Conservation (phyloP, 2,113 vertebrate genomes). For the Ptilorrhoa leucosticta region DNA sequence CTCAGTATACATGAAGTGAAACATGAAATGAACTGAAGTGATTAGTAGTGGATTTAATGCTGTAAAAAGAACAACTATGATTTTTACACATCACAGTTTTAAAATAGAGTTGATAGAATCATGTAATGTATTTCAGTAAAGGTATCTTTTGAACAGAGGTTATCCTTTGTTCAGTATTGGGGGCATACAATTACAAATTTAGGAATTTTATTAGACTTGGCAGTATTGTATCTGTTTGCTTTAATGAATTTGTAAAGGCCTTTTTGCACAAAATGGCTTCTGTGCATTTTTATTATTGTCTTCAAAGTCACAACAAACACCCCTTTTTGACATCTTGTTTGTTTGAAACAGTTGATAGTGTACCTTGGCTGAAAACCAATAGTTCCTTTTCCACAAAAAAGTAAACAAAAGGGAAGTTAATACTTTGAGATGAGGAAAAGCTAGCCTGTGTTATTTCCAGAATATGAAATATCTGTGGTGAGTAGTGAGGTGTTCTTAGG, state of each 20-base stretch:
- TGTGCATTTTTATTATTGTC: not conserved
- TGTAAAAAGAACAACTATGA: not conserved
- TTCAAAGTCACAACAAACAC: not conserved
- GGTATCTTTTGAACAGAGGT: not conserved
- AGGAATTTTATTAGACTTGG: not conserved
- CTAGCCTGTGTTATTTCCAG: not conserved
- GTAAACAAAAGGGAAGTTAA: not conserved
- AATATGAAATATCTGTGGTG: not conserved
- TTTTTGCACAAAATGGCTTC: not conserved
- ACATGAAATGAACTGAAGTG: not conserved
- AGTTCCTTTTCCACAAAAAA: not conserved
- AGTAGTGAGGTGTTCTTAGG: not conserved
- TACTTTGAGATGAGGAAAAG: not conserved
- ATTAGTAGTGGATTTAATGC: not conserved
- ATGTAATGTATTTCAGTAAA: not conserved
- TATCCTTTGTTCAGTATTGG: not conserved
- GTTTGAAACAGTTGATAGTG: not conserved
- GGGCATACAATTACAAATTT: not conserved
- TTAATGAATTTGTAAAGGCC: accelerated
- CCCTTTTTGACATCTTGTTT: not conserved
- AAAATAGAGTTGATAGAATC: not conserved
- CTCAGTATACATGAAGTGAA: not conserved
- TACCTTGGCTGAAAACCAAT: not conserved
- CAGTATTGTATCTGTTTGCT: not conserved
- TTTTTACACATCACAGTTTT: not conserved